phyloP scores from a whole-genome alignment of 2,797 vertebrate species.

The Schizothorax lantsangensis region DNA sequence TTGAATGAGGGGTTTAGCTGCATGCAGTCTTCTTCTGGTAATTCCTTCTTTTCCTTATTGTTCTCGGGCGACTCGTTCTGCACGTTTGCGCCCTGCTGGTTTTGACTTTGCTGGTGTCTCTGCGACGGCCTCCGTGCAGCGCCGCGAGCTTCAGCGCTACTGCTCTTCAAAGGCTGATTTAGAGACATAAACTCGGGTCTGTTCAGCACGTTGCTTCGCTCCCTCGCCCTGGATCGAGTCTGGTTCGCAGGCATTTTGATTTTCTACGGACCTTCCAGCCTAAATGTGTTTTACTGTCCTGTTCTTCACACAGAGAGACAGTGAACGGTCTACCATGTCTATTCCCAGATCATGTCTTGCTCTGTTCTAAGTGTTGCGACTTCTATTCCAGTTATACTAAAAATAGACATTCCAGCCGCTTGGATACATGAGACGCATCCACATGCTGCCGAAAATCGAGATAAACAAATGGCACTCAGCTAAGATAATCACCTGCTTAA shows the following conservation, averaged over 20 bases:
- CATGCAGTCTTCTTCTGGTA: constrained; percentile 93
- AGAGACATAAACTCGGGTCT: constrained; percentile 91
- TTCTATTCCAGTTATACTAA: constrained; percentile 62
- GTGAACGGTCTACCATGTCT: constrained; percentile 50
- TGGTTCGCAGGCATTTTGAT: constrained; percentile 84
- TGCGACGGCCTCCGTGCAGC: constrained; percentile 68
- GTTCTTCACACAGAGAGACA: constrained; percentile 25
- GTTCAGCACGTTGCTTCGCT: constrained; percentile 86
- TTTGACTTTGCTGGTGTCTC: constrained; percentile 52
- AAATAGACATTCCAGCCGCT: constrained; percentile 61
- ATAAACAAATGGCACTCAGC: constrained; percentile 7
- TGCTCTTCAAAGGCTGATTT: constrained; percentile 79
- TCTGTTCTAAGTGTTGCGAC: constrained; percentile 57
- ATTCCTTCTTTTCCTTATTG: constrained; percentile 78
- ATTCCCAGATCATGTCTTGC: constrained; percentile 54
- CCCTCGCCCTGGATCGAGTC: constrained; percentile 79
- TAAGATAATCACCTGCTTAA: not conserved
- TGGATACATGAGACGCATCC: constrained; percentile 57
- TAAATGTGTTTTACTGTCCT: constrained; percentile 1
- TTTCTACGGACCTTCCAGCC: not conserved
- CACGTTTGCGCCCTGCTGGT: constrained; percentile 60
- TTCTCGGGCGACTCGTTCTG: constrained; percentile 63
- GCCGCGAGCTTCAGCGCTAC: constrained; percentile 74
- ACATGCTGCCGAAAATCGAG: constrained; percentile 26
- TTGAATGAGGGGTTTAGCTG: constrained; percentile 92